Evolutionary conservation across 2,888 invertebrate genomes (phyloP).

Genomic region (Drosophila seclusa): DNA sequence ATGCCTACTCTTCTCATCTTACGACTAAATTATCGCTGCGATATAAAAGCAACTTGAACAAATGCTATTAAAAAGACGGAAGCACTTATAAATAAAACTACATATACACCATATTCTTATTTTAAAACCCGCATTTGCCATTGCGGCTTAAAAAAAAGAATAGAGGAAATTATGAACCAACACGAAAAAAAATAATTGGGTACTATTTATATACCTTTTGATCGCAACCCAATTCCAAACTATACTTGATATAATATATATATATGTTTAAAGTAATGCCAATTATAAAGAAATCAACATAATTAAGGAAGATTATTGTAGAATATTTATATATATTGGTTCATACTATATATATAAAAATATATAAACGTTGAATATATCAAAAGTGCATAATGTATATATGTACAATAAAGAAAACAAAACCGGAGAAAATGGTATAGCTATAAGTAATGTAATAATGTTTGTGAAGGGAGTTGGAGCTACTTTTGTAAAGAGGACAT

Average conservation of each 20-base stretch:
- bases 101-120: conserved; percentile 15
- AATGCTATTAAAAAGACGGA: conserved; percentile 31
- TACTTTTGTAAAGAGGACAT: conserved; percentile 25
- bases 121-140: conserved; percentile 33
- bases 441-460: conserved; percentile 32
- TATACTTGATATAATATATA: conserved; percentile 10
- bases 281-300: conserved; percentile 12
- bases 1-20: conserved; percentile 34
- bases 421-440: conserved; percentile 21
- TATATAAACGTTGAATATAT: conserved; percentile 26
- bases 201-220: conserved; percentile 38
- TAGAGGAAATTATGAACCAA: conserved; percentile 17
- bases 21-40: conserved; percentile 68
- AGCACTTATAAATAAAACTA: conserved; percentile 10
- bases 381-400: conserved; percentile 25
- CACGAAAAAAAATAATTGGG: conserved; percentile 16
- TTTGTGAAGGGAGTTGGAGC: conserved; percentile 24
- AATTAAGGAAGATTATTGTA: conserved; percentile 26
- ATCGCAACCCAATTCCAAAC: conserved; percentile 3
- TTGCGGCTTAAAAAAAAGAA: conserved; percentile 27
- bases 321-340: conserved; percentile 21
- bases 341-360: conserved; percentile 5
- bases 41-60: conserved; percentile 67
- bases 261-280: conserved; percentile 16
- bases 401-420: conserved; percentile 12